Evolutionary conservation across 2,797 vertebrate genomes (phyloP).

Genomic region (Poliocrania exsul): DNA sequence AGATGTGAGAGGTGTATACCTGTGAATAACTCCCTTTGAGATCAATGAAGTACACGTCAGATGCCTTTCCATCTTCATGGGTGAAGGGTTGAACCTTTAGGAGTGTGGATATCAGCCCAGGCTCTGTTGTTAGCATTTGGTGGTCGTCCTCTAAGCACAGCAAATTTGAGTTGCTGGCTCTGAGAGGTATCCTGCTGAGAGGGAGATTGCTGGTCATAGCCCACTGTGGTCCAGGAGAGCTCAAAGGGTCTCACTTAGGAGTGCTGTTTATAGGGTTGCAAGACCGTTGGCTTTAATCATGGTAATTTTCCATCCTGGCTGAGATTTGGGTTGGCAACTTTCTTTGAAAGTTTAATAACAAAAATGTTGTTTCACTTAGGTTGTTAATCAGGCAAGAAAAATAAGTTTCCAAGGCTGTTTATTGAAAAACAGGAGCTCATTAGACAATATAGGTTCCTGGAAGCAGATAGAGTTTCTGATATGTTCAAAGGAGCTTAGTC

Average conservation of each 20-base stretch:
- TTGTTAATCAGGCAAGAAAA: neutral
- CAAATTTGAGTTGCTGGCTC: neutral
- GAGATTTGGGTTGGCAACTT: neutral
- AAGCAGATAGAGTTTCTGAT: neutral
- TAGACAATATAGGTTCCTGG: neutral
- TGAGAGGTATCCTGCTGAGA: neutral
- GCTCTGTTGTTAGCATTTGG: neutral
- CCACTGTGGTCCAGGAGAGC: neutral
- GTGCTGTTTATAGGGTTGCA: neutral
- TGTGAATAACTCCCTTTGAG: neutral
- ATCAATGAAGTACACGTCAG: neutral
- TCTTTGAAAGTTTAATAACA: neutral
- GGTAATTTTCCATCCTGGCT: neutral
- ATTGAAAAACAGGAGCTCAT: neutral
- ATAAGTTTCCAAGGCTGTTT: neutral
- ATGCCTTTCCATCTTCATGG: neutral
- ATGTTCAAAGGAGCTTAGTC: neutral
- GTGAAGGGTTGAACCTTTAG: neutral
- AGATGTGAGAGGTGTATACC: neutral
- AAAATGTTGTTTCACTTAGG: neutral
- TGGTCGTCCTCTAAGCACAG: neutral
- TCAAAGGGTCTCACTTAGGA: neutral
- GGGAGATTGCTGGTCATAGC: neutral
- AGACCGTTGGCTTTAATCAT: neutral
- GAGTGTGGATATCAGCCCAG: neutral